Percentiles rank a stretch among this genome's conserved stretches.
These are phyloP conservation scores for Caenorhabditis afra DNA, from an alignment of 2,888 invertebrate species.

Conservation along the genomic window DNA sequence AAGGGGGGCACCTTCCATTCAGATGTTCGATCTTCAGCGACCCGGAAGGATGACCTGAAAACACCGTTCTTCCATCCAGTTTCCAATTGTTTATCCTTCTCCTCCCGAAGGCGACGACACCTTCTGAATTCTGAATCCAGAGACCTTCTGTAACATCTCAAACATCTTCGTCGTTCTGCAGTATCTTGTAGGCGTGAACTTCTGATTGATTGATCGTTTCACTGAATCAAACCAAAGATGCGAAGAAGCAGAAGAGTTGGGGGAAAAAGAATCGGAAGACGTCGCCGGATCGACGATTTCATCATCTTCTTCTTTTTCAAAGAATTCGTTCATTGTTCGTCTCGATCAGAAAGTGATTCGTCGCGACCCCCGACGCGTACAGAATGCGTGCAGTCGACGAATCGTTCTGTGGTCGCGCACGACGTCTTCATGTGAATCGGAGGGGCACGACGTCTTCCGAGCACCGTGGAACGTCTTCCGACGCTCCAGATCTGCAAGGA, in stretches of 20 bases:
- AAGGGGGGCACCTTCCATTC: not conserved
- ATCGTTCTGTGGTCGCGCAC: conserved; percentile 23
- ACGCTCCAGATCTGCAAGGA: no score
- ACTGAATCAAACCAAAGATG: conserved; percentile 12
- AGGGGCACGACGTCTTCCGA: not conserved
- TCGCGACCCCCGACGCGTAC: conserved; percentile 1
- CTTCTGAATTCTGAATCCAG: not conserved
- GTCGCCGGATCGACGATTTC: not conserved
- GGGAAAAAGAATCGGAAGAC: conserved; percentile 15
- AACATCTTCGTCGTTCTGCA: not conserved
- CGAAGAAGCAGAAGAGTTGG: conserved; percentile 9
- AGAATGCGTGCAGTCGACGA: conserved; percentile 3
- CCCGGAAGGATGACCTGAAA: not conserved
- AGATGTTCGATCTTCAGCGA: not conserved
- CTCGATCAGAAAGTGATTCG: conserved; percentile 14
- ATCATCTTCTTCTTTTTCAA: no score
- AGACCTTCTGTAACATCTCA: not conserved
- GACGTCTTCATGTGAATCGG: conserved; percentile 9
- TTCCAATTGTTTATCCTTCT: not conserved
- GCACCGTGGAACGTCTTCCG: no score
- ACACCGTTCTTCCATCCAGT: not conserved
- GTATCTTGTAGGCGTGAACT: conserved; percentile 16
- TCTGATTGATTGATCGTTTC: conserved; percentile 12
- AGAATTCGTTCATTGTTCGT: conserved; percentile 23
- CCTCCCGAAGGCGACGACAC: not conserved